A percentile compares a stretch with the other conserved stretches of the same genome.
phyloP scores from a whole-genome alignment of 1,140 invertebrate genomes.

The Ceratina australensis region DNA sequence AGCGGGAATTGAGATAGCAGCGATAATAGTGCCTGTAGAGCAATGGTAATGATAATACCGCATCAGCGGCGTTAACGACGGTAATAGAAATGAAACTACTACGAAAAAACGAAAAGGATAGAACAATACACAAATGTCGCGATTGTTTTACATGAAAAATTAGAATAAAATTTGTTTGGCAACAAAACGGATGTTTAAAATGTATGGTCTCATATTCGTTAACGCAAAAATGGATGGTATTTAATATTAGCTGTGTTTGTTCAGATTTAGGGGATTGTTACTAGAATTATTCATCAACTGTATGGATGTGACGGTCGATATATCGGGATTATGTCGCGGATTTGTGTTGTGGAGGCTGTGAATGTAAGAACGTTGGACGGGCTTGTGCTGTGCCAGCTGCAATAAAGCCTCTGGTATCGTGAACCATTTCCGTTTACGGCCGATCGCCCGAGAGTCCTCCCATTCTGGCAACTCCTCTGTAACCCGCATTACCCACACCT shows the following conservation, averaged over 20 bases:
- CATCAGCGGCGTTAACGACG: slow-evolving; percentile 18
- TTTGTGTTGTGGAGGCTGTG: slow-evolving; percentile 81
- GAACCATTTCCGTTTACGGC: slow-evolving; percentile 95
- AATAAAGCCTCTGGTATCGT: slow-evolving; percentile 92
- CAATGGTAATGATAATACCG: slow-evolving; percentile 36
- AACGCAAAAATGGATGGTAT: slow-evolving; percentile 54
- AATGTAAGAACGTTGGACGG: slow-evolving; percentile 92
- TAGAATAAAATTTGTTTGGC: slow-evolving; percentile 69
- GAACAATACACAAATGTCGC: slow-evolving; percentile 58
- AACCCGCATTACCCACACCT: slow-evolving; percentile 95
- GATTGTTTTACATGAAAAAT: slow-evolving; percentile 75
- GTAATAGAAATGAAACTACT: slow-evolving; percentile 11
- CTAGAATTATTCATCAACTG: slow-evolving; percentile 76
- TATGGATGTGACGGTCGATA: slow-evolving; percentile 73
- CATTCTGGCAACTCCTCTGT: slow-evolving; percentile 95
- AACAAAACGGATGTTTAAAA: no score
- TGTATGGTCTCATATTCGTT: slow-evolving; percentile 42
- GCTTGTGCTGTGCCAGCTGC: slow-evolving; percentile 92
- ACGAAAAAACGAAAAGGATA: slow-evolving; percentile 5
- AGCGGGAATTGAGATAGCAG: no score
- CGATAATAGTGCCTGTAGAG: slow-evolving; percentile 13
- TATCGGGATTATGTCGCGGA: slow-evolving; percentile 71
- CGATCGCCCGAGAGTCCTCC: slow-evolving; percentile 94
- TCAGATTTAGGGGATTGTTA: slow-evolving; percentile 71
- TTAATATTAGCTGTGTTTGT: slow-evolving; percentile 77